Base-by-base conservation (phyloP, 2,888 invertebrate species). In the Oligia strigilis region DNA sequence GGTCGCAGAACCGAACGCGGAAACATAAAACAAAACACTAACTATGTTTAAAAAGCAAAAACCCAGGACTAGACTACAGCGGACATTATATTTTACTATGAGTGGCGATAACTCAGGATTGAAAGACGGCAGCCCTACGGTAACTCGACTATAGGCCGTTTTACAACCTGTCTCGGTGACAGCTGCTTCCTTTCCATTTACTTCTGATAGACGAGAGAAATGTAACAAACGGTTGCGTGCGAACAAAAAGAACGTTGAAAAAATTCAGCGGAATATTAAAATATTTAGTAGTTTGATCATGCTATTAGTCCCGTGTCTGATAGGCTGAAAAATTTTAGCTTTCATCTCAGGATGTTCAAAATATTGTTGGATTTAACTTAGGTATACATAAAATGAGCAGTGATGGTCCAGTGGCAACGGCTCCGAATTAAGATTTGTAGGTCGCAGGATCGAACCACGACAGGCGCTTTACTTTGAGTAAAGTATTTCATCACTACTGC, bases 151-250 rank as follows among this genome's bases (percentile, higher is more conserved):
- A 79, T 74, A 79, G 82, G 81, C 85, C 84, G 84, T 87, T 90
- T 90, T 90, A 91, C 90, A 91, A 90, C 92, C 89, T 88, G 91
- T 91, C 91, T 90, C 87, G 87, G 89, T 89, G 94, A 92, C 93
- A 92, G 93, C 92, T 92, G 92, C 91, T 94, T 94, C 93, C 93
- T 90, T 87, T 89, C 83, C 85, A 89, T 91, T 62, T 87, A 90
- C 89, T 86, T 70, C n/a, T 60, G 89, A 90, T 83, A 72, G 82
- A 88, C 83, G 78, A 86, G 82, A 75, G 67, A 85, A 89, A 90
- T 83, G 87, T 84, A 82, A 90, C 80, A 85, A 88, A 85, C 81
- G 76, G 80, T 79, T 69, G 62, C 75, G 62, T 72, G 55, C 72
- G 43, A 82, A 87, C 79, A 79, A 85, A 86, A 88, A 76, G 71